A percentile compares a stretch with the other conserved stretches of the same genome.
These are phyloP conservation scores for Alca torda DNA, from an alignment of 2,797 vertebrate genomes.

Conservation along the genomic window DNA sequence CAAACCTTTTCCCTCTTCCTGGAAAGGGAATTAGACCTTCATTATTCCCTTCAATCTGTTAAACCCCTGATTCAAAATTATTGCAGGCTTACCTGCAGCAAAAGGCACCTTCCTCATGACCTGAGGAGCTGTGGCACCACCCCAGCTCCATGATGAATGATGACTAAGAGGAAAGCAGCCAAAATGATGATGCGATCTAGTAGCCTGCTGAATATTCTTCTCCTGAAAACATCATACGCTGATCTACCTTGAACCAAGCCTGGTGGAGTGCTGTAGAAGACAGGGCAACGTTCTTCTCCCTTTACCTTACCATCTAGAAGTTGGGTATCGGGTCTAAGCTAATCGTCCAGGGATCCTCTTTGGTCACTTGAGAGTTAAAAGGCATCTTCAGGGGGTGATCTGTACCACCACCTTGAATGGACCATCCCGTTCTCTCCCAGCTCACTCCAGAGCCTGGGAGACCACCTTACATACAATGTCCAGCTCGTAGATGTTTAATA, in stretches of 20 bases:
- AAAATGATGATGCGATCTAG: not conserved
- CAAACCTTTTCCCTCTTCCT: not conserved
- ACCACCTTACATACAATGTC: not conserved
- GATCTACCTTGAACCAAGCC: not conserved
- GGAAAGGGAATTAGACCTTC: not conserved
- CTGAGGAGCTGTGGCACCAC: not conserved
- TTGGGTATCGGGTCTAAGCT: not conserved
- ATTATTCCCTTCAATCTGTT: not conserved
- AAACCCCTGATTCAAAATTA: not conserved
- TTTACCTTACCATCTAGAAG: not conserved
- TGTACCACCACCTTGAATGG: not conserved
- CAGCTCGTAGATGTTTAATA: not conserved
- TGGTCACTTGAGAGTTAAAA: not conserved
- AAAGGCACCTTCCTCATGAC: not conserved
- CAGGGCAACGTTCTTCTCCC: not conserved
- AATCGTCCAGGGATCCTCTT: not conserved
- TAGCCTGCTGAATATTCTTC: not conserved
- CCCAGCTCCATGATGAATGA: not conserved
- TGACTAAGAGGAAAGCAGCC: not conserved
- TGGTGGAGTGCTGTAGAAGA: not conserved
- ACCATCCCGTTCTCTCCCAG: not conserved
- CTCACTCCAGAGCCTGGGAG: not conserved
- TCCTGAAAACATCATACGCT: not conserved
- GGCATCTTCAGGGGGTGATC: not conserved
- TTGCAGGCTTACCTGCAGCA: not conserved